Evolutionary conservation across 2,888 invertebrate species (phyloP), one percentile per base, ranked within the genome.

Genomic region (Noctua comes): DNA sequence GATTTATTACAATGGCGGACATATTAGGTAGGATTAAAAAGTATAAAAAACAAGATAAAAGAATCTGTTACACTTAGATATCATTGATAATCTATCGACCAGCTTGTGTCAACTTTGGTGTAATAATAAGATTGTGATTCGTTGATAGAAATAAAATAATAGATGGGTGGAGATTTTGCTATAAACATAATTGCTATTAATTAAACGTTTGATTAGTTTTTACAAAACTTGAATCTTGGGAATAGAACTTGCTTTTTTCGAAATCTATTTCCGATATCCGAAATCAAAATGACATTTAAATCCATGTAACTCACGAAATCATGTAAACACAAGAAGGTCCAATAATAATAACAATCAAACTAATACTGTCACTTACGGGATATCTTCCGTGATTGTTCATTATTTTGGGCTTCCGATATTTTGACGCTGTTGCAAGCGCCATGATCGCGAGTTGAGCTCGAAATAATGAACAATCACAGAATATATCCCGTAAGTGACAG

Each of bases 21-120:
- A 27, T 65, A 78, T 66, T 46, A 43, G 7, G 3, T 21, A 31
- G 11, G 72, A 80, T 79, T 80, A 71, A 71, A 78, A 78, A 54
- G n/a, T 79, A 43, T 11, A 43, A n/a, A 18, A 77, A 43, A 64
- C 0, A 1, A 16, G 70, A 70, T n/a, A 48, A 57, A 31, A 48
- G 57, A 7, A 74, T 68, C 3, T 31, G 1, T 0, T 46, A 7
- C 21, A 77, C n/a, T 24, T 8, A 40, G 24, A 1, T 74, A 59
- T 6, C 1, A 21, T 36, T 71, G 18, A 48, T 57, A 48, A 13
- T 24, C 18, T 62, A 68, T 62, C 62, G 27, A 18, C n/a, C 16
- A 43, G 31, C 24, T 27, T 16, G 11, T 46, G 62, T 21, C 21
- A 46, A 36, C 36, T 48, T 66, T 75, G 2, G 7, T 4, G 8